Evolutionary conservation across 2,797 vertebrate species (phyloP), one percentile per base, ranked within the genome.

Genomic region (Melanotaenia pygmaea): DNA sequence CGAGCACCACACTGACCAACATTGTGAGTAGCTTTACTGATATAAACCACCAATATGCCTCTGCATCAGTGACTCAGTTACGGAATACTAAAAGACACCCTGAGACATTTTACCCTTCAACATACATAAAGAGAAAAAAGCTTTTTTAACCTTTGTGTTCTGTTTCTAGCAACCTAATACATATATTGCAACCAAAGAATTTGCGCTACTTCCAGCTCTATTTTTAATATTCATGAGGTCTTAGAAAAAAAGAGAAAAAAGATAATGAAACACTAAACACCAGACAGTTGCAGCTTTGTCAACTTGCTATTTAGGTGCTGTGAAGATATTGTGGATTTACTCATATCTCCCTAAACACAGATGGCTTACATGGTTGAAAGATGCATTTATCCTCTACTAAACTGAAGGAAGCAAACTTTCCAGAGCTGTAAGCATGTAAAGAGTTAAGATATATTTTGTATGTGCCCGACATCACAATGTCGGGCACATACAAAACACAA

Each of bases 1-100:
- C 22, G 53, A 72, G 66, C n/a, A 80, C 82, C 77, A 77, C 50
- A 82, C 71, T 74, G 84, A 80, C 77, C 77, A 77, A 73, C 66
- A 66, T 47, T 12, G 47, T n/a, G 43, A 88, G 50, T 13, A 64
- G 70, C 62, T 78, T 81, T 63, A 35, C 74, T 75, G 63, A 60
- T 26, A 57, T 32, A 59, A 74, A 66, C 45, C 32, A 56, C 32
- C 71, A 57, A 50, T 45, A 50, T 69, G 64, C 69, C 73, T 83
- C 64, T 79, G 80, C 78, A 81, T 73, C 60, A 67, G 72, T 75
- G 72, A 81, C 38, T 80, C 76, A 80, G 70, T 61, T 47, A 50
- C 57, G 69, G 59, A 77, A 82, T 51, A 71, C 38, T 68, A 53
- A 69, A 68, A 43, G 20, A 37, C 40, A 59, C 45, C 43, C 24